Evolutionary conservation across 2,113 vertebrate species (phyloP).

Genomic region (Tonatia bakeri): DNA sequence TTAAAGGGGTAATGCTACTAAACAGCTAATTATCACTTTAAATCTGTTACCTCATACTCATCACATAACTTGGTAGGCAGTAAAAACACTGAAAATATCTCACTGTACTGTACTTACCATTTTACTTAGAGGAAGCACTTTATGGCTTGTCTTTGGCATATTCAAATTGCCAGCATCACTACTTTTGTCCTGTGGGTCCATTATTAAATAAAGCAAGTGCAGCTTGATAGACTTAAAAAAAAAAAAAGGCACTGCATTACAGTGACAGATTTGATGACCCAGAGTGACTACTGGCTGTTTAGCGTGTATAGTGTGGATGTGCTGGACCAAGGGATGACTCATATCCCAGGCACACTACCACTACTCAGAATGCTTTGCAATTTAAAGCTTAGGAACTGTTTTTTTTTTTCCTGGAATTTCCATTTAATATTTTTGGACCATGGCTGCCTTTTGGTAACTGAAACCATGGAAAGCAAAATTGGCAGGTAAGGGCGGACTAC

Average conservation of each 20-base stretch:
- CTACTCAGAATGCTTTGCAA: background rate
- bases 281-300: background rate
- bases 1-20: background rate
- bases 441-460: background rate
- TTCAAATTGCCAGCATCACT: background rate
- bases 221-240: background rate
- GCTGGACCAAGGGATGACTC: background rate
- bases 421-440: background rate
- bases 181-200: background rate
- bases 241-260: too few species aligned
- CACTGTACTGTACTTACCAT: background rate
- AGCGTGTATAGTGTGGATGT: background rate
- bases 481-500: background rate
- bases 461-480: background rate
- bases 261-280: background rate
- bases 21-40: background rate
- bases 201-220: background rate
- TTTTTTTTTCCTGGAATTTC: background rate
- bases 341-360: background rate
- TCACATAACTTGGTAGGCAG: background rate
- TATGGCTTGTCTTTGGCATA: background rate
- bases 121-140: background rate
- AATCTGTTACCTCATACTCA: background rate
- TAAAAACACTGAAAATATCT: background rate
- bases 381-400: background rate